Conservation (phyloP, 2,888 invertebrate species). For the Bellardia bayeri region DNA sequence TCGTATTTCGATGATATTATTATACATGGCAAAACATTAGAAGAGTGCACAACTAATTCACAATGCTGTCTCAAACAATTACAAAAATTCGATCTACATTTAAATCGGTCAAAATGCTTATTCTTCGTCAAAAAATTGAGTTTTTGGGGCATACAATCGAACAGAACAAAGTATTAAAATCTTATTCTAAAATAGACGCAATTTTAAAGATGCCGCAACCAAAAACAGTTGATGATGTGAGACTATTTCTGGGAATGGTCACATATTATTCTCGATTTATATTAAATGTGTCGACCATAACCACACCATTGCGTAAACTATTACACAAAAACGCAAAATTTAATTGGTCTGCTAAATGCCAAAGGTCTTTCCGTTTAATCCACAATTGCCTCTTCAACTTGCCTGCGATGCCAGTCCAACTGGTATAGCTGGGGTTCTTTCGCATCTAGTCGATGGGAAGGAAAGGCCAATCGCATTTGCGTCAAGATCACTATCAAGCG, state of each 20-base stretch:
- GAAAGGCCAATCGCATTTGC: conserved; percentile 40
- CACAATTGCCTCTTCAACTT: conserved; percentile 16
- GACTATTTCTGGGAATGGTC: conserved; percentile 66
- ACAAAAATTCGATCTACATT: too few species aligned
- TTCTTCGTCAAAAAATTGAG: too few species aligned
- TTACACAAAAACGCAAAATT: conserved; percentile 53
- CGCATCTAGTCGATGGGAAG: conserved; percentile 20
- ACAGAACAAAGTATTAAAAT: not conserved
- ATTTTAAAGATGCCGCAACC: conserved; percentile 50
- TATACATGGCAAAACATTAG: too few species aligned
- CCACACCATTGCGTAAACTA: conserved; percentile 52
- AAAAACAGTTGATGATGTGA: conserved; percentile 55
- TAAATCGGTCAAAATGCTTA: too few species aligned
- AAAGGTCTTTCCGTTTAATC: conserved; percentile 58
- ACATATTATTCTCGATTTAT: conserved; percentile 71
- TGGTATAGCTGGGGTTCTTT: conserved; percentile 11
- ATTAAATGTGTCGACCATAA: conserved; percentile 51
- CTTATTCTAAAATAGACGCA: conserved; percentile 48
- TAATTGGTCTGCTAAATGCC: conserved; percentile 47
- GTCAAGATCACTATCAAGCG: conserved; percentile 18
- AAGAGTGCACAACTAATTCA: too few species aligned
- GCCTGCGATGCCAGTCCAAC: conserved; percentile 16
- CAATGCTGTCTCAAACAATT: too few species aligned
- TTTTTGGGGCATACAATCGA: too few species aligned
- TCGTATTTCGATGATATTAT: too few species aligned